Percentiles rank a stretch among this genome's conserved stretches.
Evolutionary conservation across 53 echinoderm and acorn worm species (phyloP).

Genomic region (Paelopatides confundens): DNA sequence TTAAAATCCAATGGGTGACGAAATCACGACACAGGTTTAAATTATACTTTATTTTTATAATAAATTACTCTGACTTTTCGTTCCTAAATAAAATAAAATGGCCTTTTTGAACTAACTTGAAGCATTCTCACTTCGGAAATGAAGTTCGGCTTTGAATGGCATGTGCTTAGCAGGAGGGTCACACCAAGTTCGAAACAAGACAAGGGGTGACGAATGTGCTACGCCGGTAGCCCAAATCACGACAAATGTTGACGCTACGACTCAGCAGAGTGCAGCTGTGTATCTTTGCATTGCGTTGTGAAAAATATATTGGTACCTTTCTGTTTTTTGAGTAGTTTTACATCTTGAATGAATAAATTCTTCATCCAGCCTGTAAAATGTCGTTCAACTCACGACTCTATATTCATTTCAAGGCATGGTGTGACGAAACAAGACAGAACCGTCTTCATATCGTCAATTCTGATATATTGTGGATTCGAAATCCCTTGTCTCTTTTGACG

Average conservation of each 20-base stretch:
- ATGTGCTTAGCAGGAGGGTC: background rate
- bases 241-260: conserved; percentile 1
- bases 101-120: background rate
- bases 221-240: conserved; percentile 12
- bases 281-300: background rate
- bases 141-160: background rate
- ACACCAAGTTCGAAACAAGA: background rate
- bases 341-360: background rate
- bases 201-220: conserved; percentile 5
- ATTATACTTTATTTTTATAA: background rate
- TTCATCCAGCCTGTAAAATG: background rate
- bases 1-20: conserved; percentile 15
- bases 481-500: too few species aligned
- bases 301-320: background rate
- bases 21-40: background rate
- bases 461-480: too few species aligned
- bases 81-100: background rate
- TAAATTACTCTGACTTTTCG: background rate
- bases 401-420: too few species aligned
- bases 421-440: too few species aligned
- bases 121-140: background rate
- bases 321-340: background rate
- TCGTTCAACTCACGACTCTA: background rate
- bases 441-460: too few species aligned
- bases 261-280: background rate